phyloP scores from a whole-genome alignment of 53 echinoderm and acorn worm genomes.

The Luidia sarsii region DNA sequence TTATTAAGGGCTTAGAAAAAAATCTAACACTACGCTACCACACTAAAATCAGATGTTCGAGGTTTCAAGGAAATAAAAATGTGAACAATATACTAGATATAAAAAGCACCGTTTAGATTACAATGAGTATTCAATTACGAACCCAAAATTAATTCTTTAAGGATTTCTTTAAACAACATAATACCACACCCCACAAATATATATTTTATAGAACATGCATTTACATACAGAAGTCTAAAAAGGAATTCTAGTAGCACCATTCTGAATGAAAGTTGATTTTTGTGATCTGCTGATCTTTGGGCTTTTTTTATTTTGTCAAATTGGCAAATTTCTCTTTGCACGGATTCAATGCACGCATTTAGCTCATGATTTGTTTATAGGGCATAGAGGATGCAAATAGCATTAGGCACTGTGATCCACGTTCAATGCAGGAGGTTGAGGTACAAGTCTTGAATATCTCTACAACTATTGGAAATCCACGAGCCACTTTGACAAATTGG shows the following conservation, averaged over 20 bases:
- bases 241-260: constrained; percentile 44
- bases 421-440: too few relatives aligned
- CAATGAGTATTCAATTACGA: neutral
- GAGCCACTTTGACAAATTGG: too few relatives aligned
- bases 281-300: too few relatives aligned
- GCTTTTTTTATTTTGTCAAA: too few relatives aligned
- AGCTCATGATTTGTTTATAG: too few relatives aligned
- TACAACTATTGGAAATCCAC: too few relatives aligned
- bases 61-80: neutral
- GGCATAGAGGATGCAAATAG: too few relatives aligned
- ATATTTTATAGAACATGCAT: constrained; percentile 54
- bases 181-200: constrained; percentile 30
- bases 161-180: neutral
- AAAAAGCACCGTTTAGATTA: constrained; percentile 34
- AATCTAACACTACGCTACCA: neutral
- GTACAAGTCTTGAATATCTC: too few relatives aligned
- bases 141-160: neutral
- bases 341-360: too few relatives aligned
- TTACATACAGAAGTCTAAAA: constrained; percentile 55
- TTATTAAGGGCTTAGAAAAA: neutral
- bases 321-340: too few relatives aligned
- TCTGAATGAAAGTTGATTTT: constrained; percentile 44
- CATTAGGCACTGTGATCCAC: too few relatives aligned
- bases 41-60: neutral
- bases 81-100: neutral